These are phyloP conservation scores for Drosophila mayaguana DNA, from an alignment of 2,888 invertebrate genomes.

Conservation along the genomic window DNA sequence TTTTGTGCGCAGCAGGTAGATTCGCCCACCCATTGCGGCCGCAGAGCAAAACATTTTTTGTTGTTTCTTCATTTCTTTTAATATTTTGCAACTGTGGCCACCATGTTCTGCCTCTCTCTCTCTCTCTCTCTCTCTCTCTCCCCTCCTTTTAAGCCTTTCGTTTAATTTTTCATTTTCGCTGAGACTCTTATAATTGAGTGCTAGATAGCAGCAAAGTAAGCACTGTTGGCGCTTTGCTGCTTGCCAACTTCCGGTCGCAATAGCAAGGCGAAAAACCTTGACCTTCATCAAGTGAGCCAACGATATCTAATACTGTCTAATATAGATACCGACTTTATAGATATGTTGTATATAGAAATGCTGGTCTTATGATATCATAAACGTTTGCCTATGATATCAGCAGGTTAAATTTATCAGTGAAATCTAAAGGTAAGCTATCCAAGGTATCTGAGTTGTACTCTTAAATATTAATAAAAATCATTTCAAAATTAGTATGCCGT, in stretches of 20 bases:
- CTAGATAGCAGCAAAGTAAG: conserved; percentile 41
- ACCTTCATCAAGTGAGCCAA: conserved; percentile 38
- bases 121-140: background rate
- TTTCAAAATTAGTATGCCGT: background rate
- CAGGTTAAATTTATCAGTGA: background rate
- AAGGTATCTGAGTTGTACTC: background rate
- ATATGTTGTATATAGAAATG: too few relatives aligned
- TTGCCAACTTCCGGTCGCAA: conserved; percentile 35
- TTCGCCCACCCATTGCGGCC: background rate
- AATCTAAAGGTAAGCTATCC: background rate
- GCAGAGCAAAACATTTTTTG: conserved; percentile 8
- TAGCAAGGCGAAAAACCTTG: conserved; percentile 51
- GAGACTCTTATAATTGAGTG: conserved; percentile 68
- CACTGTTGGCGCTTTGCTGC: conserved; percentile 43
- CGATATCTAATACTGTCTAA: background rate
- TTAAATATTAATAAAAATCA: background rate
- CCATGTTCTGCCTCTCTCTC: conserved; percentile 6
- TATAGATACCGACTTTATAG: background rate
- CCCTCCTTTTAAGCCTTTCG: background rate
- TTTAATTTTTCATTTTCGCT: conserved; percentile 5
- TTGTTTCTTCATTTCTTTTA: background rate
- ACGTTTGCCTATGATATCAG: background rate
- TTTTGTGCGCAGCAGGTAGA: conserved; percentile 58
- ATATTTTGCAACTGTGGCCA: conserved; percentile 9
- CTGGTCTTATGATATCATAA: too few relatives aligned